Percentiles rank a stretch among this genome's conserved stretches.
Evolutionary conservation across 2,113 vertebrate genomes (phyloP).

Genomic region (Chauna torquata): DNA sequence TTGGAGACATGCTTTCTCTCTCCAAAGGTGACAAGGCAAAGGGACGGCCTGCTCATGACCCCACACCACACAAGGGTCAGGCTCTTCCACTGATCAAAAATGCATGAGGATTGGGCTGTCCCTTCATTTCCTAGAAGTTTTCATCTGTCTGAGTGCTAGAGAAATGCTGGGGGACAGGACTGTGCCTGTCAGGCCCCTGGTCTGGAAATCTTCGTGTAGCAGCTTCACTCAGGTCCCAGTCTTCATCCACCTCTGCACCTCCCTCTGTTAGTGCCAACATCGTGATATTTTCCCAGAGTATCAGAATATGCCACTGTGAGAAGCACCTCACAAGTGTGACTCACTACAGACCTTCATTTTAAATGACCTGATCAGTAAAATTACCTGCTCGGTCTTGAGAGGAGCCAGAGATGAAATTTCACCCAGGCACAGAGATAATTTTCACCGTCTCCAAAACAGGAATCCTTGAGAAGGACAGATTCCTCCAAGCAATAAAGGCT

Average conservation of each 20-base stretch:
- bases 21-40: slow-evolving; percentile 19
- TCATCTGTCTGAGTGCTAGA: not conserved
- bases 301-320: not conserved
- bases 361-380: not conserved
- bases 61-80: not conserved
- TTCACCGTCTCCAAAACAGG: slow-evolving; percentile 40
- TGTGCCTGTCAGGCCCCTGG: not conserved
- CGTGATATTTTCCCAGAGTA: rapidly evolving
- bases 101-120: not conserved
- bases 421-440: slow-evolving; percentile 32
- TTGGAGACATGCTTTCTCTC: slow-evolving; percentile 11
- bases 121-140: not conserved
- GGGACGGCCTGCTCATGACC: not conserved
- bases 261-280: not conserved
- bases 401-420: not conserved
- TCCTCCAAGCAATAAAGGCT: slow-evolving; percentile 54
- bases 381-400: not conserved
- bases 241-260: not conserved
- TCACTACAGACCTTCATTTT: not conserved
- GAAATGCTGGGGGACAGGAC: not conserved
- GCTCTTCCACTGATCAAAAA: slow-evolving; percentile 30
- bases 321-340: not conserved
- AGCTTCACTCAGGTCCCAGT: not conserved
- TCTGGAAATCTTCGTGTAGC: not conserved
- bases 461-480: slow-evolving; percentile 48